phyloP scores from a whole-genome alignment of 2,113 vertebrate genomes.

The Myotis lucifugus region DNA sequence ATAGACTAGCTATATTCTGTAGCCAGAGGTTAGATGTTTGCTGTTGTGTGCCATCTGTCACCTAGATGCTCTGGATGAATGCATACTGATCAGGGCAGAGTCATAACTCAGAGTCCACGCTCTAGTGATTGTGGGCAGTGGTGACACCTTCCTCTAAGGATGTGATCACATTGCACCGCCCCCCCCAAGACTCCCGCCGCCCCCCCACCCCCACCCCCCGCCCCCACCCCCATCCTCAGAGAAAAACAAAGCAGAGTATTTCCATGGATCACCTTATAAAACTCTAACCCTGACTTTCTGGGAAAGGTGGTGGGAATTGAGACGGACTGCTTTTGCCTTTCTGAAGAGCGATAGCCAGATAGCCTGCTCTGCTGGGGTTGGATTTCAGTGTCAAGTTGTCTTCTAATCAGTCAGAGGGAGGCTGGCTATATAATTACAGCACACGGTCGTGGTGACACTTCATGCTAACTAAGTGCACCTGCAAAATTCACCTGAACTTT shows the following conservation, averaged over 20 bases:
- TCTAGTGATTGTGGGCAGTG: not conserved
- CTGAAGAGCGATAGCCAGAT: not conserved
- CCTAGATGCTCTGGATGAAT: not conserved
- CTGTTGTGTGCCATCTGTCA: not conserved
- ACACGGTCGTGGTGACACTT: not conserved
- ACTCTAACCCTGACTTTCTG: slow-evolving; percentile 4
- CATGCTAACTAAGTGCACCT: slow-evolving; percentile 18
- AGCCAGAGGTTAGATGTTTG: not conserved
- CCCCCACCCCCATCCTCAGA: not conserved
- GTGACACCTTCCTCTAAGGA: slow-evolving; percentile 12
- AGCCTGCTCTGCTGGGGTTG: not conserved
- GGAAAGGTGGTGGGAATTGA: not conserved
- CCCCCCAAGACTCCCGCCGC: no score
- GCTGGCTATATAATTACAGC: not conserved
- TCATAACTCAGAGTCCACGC: not conserved
- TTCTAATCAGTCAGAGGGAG: not conserved
- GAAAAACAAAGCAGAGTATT: not conserved
- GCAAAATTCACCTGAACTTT: slow-evolving; percentile 25
- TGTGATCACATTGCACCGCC: accelerated
- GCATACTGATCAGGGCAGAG: not conserved
- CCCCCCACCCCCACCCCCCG: no score
- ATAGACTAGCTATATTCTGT: slow-evolving; percentile 21
- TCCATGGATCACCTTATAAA: not conserved
- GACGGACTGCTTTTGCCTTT: not conserved
- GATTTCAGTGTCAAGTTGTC: slow-evolving; percentile 35